phyloP scores from a whole-genome alignment of 1,140 invertebrate genomes.

The Brachionus rubens region DNA sequence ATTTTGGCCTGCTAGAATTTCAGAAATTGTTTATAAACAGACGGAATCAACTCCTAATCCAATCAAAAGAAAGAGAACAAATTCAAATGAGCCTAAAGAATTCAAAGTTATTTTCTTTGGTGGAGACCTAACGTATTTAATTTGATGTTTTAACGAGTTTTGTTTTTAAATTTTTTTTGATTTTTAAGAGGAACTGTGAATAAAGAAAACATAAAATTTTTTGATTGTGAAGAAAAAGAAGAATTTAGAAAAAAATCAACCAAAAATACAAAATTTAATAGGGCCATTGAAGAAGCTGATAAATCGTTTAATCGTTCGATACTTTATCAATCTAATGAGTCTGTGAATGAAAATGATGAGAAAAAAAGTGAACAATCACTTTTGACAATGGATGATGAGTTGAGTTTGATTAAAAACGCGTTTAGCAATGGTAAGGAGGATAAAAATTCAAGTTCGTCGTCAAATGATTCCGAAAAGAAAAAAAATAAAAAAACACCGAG shows the following conservation, averaged over 20 bases:
- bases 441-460: not conserved
- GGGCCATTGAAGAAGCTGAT: not conserved
- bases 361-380: not conserved
- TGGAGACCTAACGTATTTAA: not conserved
- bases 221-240: not conserved
- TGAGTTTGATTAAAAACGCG: slow-evolving; percentile 22
- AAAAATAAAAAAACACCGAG: not conserved
- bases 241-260: not conserved
- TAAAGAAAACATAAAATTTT: not conserved
- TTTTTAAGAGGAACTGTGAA: not conserved
- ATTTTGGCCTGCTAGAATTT: slow-evolving; percentile 14
- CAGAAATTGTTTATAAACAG: not conserved
- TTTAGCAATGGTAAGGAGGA: not conserved
- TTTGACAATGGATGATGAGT: not conserved
- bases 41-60: not conserved
- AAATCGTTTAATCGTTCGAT: not conserved
- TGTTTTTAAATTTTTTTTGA: not conserved
- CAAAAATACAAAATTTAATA: not conserved
- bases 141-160: not conserved
- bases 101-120: slow-evolving; percentile 12
- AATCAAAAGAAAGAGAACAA: not conserved
- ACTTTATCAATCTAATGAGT: not conserved
- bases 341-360: not conserved
- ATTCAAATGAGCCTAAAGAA: not conserved
- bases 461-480: not conserved